Base-by-base conservation (phyloP, 64 coral and sea anemone genomes). In the Porites lutea region DNA sequence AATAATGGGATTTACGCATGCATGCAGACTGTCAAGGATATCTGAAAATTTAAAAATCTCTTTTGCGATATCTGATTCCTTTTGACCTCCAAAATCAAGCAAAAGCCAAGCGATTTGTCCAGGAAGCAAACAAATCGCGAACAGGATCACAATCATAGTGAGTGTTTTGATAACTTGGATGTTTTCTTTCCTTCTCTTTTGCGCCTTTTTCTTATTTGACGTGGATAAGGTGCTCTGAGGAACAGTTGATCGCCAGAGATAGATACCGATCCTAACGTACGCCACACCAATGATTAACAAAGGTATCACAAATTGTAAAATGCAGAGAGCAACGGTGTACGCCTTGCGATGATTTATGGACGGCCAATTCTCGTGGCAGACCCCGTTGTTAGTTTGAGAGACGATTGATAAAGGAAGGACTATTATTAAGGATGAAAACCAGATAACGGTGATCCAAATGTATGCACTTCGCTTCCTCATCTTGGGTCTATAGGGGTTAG, bases 1-100 rank as follows among this genome's bases (percentile, higher is more conserved):
- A 9, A 91, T 79, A 2, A 97, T 71, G 3, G 95, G 95, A 46
- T 97, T 97, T 19, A 97, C 92, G 70, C 95, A 97, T 4, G 92
- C 88, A 14, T 97, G 95, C 22, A 94, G 14, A 53, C 79, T 94
- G 27, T 91, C 89, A 13, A 97, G 78, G 71, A 91, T 91, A 51
- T 82, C 78, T 3, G 95, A 94, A 65, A 94, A 94, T 18, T 82
- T 76, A 82, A 91, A 97, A 18, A 94, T 89, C 10, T 87, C 65
- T 0, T n/a, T 19, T 13, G 52, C 52, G 9, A 13, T 45, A 0
- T 59, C 44, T 4, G 53, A 9, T 18, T 70, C 44, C 8, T 76
- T 8, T 20, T 58, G n/a, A 2, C 55, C 71, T 3, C 72, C 88
- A 91, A 95, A 95, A 21, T 91, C 93, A 16, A n/a, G 19, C 13